phyloP scores from a whole-genome alignment of 1,140 invertebrate species.

The Pectinophora gossypiella region DNA sequence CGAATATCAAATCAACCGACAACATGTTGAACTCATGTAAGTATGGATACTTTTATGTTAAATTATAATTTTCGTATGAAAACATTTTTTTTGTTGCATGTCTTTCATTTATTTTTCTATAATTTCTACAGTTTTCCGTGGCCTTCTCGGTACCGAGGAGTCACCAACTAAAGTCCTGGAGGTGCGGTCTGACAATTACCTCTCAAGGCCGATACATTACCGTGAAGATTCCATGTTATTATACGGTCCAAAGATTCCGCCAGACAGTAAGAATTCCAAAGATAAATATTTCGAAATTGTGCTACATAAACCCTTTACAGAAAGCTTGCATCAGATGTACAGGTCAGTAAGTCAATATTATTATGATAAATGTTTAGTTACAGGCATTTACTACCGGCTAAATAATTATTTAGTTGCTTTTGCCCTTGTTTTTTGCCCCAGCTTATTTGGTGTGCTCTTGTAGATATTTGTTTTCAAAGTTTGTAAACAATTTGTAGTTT shows the following conservation, averaged over 20 bases:
- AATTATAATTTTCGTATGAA: conserved; percentile 3
- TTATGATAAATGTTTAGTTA: neutral
- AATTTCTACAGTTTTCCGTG: conserved; percentile 65
- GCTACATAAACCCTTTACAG: conserved; percentile 81
- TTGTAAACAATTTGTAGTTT: too few species aligned
- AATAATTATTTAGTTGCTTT: too few species aligned
- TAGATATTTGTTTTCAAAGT: too few species aligned
- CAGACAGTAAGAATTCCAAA: conserved; percentile 53
- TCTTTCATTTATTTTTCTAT: conserved; percentile 8
- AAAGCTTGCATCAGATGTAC: conserved; percentile 79
- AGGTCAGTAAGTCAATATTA: conserved; percentile 72
- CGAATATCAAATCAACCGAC: too few species aligned
- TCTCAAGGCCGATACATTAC: conserved; percentile 77
- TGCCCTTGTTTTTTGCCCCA: too few species aligned
- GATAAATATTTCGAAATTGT: conserved; percentile 82
- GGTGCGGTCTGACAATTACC: conserved; percentile 80
- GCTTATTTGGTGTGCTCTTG: too few species aligned
- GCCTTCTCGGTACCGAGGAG: conserved; percentile 68
- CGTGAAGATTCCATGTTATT: conserved; percentile 83
- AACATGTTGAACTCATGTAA: conserved; percentile 28
- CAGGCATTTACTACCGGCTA: too few species aligned
- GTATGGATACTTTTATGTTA: conserved; percentile 6
- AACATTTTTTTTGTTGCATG: conserved; percentile 3
- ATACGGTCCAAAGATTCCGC: conserved; percentile 75
- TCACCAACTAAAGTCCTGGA: conserved; percentile 80